phyloP scores from a whole-genome alignment of 2,888 invertebrate species.

The Keiferia lycopersicella region DNA sequence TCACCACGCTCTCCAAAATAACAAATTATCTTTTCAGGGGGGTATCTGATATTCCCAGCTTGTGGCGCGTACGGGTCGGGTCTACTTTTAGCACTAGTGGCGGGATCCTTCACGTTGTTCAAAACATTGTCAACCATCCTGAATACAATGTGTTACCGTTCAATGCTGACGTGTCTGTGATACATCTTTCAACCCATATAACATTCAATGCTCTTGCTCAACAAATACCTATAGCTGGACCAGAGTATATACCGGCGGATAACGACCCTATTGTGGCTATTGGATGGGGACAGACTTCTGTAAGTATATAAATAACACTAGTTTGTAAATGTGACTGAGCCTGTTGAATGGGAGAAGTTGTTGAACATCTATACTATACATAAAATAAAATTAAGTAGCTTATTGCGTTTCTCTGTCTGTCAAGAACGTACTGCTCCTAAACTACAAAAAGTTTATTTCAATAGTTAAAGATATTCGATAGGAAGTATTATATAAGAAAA shows the following conservation, averaged over 20 bases:
- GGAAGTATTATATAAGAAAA: too few species aligned
- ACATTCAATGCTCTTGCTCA: not conserved
- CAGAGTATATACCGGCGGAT: not conserved
- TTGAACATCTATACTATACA: too few species aligned
- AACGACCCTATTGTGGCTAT: not conserved
- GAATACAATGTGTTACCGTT: not conserved
- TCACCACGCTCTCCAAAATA: too few species aligned
- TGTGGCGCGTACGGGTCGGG: not conserved
- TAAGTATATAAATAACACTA: not conserved
- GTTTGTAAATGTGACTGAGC: too few species aligned
- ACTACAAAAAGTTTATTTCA: too few species aligned
- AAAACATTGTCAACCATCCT: constrained; percentile 2
- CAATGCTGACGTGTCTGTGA: not conserved
- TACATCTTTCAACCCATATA: not conserved
- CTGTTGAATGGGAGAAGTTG: too few species aligned
- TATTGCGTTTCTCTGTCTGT: too few species aligned
- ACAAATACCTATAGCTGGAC: constrained; percentile 1
- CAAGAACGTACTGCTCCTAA: too few species aligned
- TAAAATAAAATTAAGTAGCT: too few species aligned
- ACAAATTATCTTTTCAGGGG: too few species aligned
- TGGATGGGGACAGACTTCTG: not conserved
- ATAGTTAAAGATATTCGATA: too few species aligned
- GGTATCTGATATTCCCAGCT: not conserved
- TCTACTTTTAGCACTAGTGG: not conserved
- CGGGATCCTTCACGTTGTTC: not conserved